phyloP scores from a whole-genome alignment of 2,797 vertebrate species.

The Hydrolagus colliei region DNA sequence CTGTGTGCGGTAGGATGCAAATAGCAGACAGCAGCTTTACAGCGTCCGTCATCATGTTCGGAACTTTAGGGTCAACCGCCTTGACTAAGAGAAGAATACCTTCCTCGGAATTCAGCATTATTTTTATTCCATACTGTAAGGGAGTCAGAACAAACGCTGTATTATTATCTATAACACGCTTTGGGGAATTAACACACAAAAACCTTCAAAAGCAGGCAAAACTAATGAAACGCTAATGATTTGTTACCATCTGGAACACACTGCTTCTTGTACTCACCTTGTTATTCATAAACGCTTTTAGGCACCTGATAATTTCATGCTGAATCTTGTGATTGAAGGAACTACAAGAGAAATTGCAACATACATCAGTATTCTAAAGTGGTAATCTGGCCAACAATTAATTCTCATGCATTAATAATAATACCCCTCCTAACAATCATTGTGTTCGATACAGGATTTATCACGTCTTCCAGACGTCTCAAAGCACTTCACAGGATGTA shows the following conservation, averaged over 20 bases:
- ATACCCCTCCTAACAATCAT: too few species aligned
- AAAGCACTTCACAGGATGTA: too few species aligned
- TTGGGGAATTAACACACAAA: background rate
- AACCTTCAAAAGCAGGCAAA: background rate
- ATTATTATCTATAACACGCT: background rate
- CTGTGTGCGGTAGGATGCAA: conserved; percentile 73
- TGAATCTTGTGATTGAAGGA: conserved; percentile 62
- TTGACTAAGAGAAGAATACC: conserved; percentile 77
- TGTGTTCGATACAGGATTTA: too few species aligned
- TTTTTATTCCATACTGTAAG: conserved; percentile 74
- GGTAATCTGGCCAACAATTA: background rate
- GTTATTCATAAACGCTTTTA: conserved; percentile 94
- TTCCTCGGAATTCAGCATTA: conserved; percentile 71
- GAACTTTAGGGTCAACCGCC: conserved; percentile 71
- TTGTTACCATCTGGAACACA: background rate
- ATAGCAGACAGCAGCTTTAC: conserved; percentile 80
- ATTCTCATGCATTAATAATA: background rate
- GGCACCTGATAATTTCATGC: conserved; percentile 84
- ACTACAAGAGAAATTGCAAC: background rate
- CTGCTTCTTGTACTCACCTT: conserved; percentile 58
- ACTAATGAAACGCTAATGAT: background rate
- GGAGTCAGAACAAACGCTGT: background rate
- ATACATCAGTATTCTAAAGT: background rate
- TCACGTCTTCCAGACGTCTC: too few species aligned
- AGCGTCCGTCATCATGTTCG: conserved; percentile 85